Conservation (phyloP, 1,140 invertebrate species). For the Probaryconus sp. region DNA sequence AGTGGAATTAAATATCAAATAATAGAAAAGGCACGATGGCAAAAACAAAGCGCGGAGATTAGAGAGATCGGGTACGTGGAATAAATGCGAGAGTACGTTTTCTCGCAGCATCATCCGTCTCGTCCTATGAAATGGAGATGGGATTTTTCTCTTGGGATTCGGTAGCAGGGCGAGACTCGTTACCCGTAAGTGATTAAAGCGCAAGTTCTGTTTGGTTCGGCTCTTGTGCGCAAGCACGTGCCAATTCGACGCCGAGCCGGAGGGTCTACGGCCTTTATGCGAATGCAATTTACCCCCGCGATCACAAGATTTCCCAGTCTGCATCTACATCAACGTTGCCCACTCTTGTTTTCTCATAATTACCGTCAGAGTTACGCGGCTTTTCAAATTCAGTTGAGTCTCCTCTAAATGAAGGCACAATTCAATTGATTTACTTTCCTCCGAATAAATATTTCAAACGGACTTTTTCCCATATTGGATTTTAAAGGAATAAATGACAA, state of each 20-base stretch:
- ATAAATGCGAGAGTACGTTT: slow-evolving; percentile 36
- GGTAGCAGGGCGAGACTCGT: slow-evolving; percentile 54
- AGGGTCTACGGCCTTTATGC: slow-evolving; percentile 29
- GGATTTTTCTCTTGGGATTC: slow-evolving; percentile 66
- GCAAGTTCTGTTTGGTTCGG: slow-evolving; percentile 53
- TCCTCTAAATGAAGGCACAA: no score
- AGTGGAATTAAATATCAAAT: slow-evolving; percentile 54
- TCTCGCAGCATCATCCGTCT: slow-evolving; percentile 43
- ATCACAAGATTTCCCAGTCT: slow-evolving; percentile 44
- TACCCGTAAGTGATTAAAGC: slow-evolving; percentile 70
- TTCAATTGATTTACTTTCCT: no score
- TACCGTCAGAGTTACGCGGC: slow-evolving; percentile 3
- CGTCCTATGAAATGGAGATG: slow-evolving; percentile 52
- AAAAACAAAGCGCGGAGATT: slow-evolving; percentile 39
- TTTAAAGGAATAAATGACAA: no score
- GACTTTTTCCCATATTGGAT: no score
- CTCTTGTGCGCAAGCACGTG: slow-evolving; percentile 53
- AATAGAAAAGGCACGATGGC: slow-evolving; percentile 34
- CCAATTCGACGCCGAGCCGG: slow-evolving; percentile 18
- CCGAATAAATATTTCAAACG: no score
- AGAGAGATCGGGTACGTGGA: slow-evolving; percentile 46
- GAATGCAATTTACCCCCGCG: slow-evolving; percentile 39
- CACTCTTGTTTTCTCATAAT: slow-evolving; percentile 15
- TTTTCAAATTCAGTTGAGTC: background rate
- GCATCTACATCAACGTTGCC: slow-evolving; percentile 14